Evolutionary conservation across 2,888 invertebrate genomes (phyloP).

Genomic region (Ypsolopha sequella): DNA sequence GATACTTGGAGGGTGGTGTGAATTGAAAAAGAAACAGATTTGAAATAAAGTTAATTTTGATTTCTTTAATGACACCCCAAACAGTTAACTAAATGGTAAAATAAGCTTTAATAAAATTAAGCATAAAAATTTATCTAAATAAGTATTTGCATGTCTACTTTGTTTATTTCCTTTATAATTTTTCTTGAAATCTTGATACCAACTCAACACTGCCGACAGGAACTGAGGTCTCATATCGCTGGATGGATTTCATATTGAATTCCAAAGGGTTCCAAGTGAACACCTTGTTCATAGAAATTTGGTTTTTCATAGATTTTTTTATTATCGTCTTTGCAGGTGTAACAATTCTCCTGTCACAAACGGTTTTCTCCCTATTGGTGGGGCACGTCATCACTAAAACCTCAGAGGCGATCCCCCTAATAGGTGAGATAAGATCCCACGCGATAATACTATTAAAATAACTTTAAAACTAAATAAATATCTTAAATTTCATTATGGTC

Average conservation of each 20-base stretch:
- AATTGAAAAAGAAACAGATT: constrained; percentile 2
- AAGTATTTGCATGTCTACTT: constrained; percentile 54
- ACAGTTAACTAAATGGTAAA: constrained; percentile 11
- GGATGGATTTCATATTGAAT: neutral
- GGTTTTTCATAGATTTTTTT: constrained; percentile 45
- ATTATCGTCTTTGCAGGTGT: constrained; percentile 88
- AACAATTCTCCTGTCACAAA: constrained; percentile 98
- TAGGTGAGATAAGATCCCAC: constrained; percentile 76
- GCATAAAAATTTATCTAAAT: constrained; percentile 30
- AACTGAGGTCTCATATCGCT: constrained; percentile 19
- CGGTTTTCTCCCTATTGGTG: constrained; percentile 99
- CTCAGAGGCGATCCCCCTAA: constrained; percentile 98
- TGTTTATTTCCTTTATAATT: constrained; percentile 57
- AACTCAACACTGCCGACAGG: constrained; percentile 62
- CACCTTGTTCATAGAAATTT: constrained; percentile 30
- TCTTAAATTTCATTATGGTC: constrained; percentile 8
- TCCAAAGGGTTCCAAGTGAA: neutral
- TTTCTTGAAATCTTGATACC: constrained; percentile 58
- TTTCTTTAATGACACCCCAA: neutral
- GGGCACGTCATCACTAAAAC: constrained; percentile 99
- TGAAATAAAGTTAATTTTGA: neutral
- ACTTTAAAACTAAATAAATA: constrained; percentile 10
- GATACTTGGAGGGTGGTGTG: constrained; percentile 66
- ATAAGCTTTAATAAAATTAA: constrained; percentile 9
- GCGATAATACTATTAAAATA: neutral